Evolutionary conservation across 2,888 invertebrate genomes (phyloP).

Genomic region (Aspidiotus destructor): DNA sequence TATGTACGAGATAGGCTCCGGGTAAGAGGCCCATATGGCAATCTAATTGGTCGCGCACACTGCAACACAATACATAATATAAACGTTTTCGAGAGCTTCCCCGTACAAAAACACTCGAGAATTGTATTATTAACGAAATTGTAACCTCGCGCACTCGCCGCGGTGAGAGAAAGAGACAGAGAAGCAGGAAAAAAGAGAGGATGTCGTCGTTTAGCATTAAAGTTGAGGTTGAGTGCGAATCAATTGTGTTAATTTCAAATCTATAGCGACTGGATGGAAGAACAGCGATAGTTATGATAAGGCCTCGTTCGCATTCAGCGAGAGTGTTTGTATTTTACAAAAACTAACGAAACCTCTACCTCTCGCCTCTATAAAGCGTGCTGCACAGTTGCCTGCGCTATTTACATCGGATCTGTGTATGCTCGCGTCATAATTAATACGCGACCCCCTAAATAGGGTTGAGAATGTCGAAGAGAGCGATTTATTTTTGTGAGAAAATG

Average conservation of each 20-base stretch:
- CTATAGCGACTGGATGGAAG: not conserved
- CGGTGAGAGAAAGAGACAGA: not conserved
- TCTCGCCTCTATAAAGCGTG: no score
- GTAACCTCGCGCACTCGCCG: not conserved
- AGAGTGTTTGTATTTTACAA: not conserved
- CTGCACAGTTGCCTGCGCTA: no score
- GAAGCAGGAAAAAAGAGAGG: not conserved
- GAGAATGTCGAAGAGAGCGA: no score
- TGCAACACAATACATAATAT: not conserved
- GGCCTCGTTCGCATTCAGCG: not conserved
- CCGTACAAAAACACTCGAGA: constrained; percentile 25
- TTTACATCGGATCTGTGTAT: no score
- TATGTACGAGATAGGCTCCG: not conserved
- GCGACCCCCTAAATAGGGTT: no score
- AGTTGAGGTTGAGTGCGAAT: constrained; percentile 23
- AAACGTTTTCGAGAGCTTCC: constrained; percentile 17
- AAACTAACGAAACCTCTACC: no score
- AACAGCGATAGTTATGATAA: constrained; percentile 2
- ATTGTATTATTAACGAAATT: constrained; percentile 21
- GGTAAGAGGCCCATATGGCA: constrained; percentile 18
- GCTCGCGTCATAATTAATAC: no score
- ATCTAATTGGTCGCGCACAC: constrained; percentile 22
- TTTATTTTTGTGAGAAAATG: no score
- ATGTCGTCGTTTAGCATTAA: constrained; percentile 17
- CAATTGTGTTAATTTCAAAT: constrained; percentile 23